Percentiles rank a stretch among this genome's conserved stretches.
Conservation (phyloP, 2,113 vertebrate species). For the Prionailurus bengalensis region DNA sequence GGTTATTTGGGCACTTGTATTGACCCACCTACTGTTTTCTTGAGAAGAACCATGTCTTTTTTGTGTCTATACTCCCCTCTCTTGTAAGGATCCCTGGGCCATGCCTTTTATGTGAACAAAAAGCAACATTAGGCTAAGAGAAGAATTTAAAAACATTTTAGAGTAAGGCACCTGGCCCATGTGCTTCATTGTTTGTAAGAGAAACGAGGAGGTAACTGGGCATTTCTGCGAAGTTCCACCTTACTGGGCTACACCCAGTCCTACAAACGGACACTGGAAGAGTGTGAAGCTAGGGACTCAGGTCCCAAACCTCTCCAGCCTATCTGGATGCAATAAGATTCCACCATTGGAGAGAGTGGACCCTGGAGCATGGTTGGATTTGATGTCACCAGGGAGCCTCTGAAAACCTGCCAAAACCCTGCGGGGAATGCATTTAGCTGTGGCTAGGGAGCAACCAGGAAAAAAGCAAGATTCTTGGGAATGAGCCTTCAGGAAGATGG, state of each 20-base stretch:
- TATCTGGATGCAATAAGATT: rapidly evolving
- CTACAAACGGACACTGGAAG: neutral
- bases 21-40: neutral
- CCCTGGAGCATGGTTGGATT: neutral
- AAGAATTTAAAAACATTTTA: neutral
- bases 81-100: neutral
- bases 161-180: neutral
- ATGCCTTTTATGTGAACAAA: neutral
- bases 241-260: too few relatives aligned
- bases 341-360: too few relatives aligned
- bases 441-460: too few relatives aligned
- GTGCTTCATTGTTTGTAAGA: neutral
- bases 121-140: neutral
- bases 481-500: rapidly evolving
- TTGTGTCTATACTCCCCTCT: neutral
- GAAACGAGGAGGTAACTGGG: too few relatives aligned
- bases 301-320: neutral
- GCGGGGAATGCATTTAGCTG: neutral
- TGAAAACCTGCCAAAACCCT: rapidly evolving
- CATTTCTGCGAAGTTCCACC: neutral
- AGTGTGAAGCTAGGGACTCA: rapidly evolving
- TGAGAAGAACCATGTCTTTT: neutral
- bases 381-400: neutral
- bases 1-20: neutral
- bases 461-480: neutral